Conservation (phyloP, 1,140 invertebrate species). For the Stegodyphus dumicola region DNA sequence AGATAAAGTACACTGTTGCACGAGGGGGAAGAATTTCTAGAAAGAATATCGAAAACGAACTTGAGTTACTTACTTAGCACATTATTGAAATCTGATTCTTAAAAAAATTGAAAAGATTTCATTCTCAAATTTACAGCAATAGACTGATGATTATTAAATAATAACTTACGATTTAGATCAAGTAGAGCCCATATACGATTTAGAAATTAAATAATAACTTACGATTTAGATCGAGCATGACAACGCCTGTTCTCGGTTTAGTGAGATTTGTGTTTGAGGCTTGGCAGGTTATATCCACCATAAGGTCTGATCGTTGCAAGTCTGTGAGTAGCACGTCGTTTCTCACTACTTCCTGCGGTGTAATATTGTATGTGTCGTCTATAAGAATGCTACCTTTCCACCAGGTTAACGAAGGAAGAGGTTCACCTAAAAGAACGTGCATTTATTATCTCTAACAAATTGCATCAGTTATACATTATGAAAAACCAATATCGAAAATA, state of each 20-base stretch:
- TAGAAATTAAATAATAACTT: constrained; percentile 57
- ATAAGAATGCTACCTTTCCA: constrained; percentile 84
- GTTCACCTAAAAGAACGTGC: constrained; percentile 74
- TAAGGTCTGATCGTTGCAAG: constrained; percentile 80
- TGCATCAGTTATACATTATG: too few species aligned
- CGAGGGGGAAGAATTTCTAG: too few species aligned
- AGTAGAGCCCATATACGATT: too few species aligned
- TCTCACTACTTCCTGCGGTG: constrained; percentile 77
- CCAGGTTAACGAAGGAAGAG: constrained; percentile 83
- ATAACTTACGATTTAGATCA: too few species aligned
- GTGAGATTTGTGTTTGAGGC: constrained; percentile 71
- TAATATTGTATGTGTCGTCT: constrained; percentile 81
- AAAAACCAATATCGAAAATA: too few species aligned
- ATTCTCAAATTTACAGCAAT: too few species aligned
- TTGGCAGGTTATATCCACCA: constrained; percentile 81
- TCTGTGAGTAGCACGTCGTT: constrained; percentile 81
- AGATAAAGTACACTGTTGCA: too few species aligned
- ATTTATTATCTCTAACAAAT: not conserved
- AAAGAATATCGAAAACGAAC: too few species aligned
- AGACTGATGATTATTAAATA: too few species aligned
- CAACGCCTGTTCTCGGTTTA: constrained; percentile 78
- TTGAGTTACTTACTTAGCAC: too few species aligned
- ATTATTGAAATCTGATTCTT: too few species aligned
- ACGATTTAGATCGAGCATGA: constrained; percentile 77
- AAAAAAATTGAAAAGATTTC: too few species aligned